Conservation (phyloP, 2,113 vertebrate genomes). For the Oenanthe melanoleuca region DNA sequence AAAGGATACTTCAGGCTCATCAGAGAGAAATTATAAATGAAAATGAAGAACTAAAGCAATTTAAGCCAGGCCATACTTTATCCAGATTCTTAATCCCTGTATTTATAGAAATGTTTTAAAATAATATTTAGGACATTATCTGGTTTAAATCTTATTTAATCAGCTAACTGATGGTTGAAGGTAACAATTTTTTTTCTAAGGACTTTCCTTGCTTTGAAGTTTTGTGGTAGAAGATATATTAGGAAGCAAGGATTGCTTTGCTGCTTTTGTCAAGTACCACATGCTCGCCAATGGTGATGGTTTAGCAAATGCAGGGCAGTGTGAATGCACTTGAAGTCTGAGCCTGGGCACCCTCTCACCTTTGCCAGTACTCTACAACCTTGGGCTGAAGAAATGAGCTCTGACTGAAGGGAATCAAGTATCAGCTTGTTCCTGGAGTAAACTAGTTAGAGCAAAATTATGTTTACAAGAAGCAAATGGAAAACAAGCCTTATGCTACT, state of each 20-base stretch:
- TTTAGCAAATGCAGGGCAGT: fast-evolving
- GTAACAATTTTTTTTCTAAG: not conserved
- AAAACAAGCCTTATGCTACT: not conserved
- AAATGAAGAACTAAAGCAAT: not conserved
- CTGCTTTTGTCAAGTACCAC: not conserved
- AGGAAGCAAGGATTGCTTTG: not conserved
- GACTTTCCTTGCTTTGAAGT: not conserved
- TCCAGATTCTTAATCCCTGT: not conserved
- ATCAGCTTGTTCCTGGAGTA: not conserved
- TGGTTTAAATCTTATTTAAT: not conserved
- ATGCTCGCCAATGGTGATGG: not conserved
- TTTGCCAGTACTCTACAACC: not conserved
- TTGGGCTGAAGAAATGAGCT: not conserved
- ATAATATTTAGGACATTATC: not conserved
- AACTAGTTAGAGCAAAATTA: not conserved
- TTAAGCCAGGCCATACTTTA: not conserved
- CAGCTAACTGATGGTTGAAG: not conserved
- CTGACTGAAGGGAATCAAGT: not conserved
- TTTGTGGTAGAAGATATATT: not conserved
- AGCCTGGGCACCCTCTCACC: not conserved
- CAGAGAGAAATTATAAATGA: not conserved
- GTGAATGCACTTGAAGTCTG: not conserved
- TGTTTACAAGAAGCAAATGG: not conserved
- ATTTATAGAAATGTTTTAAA: not conserved
- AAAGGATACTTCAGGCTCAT: not conserved